Evolutionary conservation across 2,797 vertebrate genomes (phyloP).

Genomic region (Sylvia borin): DNA sequence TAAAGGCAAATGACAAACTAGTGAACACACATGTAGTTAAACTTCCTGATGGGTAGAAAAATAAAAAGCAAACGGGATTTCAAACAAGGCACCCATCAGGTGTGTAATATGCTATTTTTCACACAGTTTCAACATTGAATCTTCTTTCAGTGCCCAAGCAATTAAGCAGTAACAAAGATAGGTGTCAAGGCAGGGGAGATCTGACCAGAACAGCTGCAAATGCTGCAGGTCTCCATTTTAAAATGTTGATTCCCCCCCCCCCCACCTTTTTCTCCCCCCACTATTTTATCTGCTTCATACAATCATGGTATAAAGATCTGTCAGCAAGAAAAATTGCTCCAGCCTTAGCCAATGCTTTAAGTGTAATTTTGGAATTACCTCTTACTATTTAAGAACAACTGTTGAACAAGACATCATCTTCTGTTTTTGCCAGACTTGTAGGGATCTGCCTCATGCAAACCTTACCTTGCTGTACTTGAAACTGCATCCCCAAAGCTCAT

Average conservation of each 20-base stretch:
- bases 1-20: background rate
- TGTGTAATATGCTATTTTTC: background rate
- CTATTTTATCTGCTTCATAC: background rate
- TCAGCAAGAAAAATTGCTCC: background rate
- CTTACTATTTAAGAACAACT: background rate
- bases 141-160: background rate
- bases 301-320: background rate
- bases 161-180: background rate
- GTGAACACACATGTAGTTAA: background rate
- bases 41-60: background rate
- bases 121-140: background rate
- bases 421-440: background rate
- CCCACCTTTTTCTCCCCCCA: rapidly evolving
- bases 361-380: background rate
- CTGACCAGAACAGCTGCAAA: background rate
- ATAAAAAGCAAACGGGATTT: background rate
- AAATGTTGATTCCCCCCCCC: rapidly evolving
- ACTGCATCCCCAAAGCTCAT: background rate
- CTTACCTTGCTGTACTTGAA: background rate
- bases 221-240: background rate
- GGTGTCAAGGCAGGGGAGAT: rapidly evolving
- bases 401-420: background rate
- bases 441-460: background rate
- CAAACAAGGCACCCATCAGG: background rate
- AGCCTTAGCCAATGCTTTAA: background rate